Base-by-base conservation (phyloP, 2,797 vertebrate genomes). In the Octomys mimax region DNA sequence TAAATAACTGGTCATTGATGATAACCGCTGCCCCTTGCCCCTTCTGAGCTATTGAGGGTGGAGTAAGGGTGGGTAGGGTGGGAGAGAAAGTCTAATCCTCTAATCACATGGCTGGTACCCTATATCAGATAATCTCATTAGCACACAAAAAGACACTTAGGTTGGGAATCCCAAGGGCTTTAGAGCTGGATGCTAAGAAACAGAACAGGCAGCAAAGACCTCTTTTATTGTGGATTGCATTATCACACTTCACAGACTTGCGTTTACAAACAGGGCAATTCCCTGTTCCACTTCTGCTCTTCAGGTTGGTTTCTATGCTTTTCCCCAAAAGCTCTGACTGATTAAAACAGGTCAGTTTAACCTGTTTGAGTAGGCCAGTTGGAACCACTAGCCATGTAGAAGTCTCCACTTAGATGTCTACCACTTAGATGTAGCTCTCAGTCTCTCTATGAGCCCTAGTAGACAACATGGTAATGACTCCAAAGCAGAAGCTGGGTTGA, bases 221-320 rank as follows among this genome's bases (percentile, higher is more conserved):
- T 57, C 62, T 71, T n/a, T 77, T 33, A 21, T n/a, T 1, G 5
- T 39, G 52, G 70, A 59, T 80, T 28, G 42, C 57, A 79, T 1
- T 21, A 28, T 46, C 2, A 3, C 39, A 61, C 0, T n/a, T 82
- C 59, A 0, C 2, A 57, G 62, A 57, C 39, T 68, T 87, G 61
- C 75, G 31, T 73, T 79, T 78, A 61, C 66, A 79, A 31, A 64
- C n/a, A 46, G 3, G 59, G 79, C 83, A 79, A 68, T 62, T 89
- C 12, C 68, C 64, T 91, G 62, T 78, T 54, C 36, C 77, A 26
- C 75, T 62, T 87, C 77, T 39, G n/a, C 49, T 93, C 91, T 94
- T 79, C 33, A 9, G n/a, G 26, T 80, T 39, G 31, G n/a, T 91
- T 87, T 85, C 92, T 68, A 6, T 62, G 12, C n/a, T 90, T 73